Evolutionary conservation across 1,140 invertebrate species (phyloP), one percentile per base, ranked within the genome.

Genomic region (Sminthurides bifidus): DNA sequence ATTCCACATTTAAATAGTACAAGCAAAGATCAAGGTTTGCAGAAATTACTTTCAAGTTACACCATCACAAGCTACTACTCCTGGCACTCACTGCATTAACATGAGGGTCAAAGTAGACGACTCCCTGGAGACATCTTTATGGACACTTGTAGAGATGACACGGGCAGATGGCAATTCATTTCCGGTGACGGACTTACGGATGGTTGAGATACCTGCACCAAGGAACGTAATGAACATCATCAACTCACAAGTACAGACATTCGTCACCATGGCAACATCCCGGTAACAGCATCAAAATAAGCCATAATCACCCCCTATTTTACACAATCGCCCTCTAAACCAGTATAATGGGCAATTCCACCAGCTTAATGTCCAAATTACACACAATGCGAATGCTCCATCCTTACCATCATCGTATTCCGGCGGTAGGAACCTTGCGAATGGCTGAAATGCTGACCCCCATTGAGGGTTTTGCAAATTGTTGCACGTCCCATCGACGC

Each of bases 401-500:
- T 44, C n/a, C 14, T 35, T 53, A 85, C 84, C 84, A 70, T 92
- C 87, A 14, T 77, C 79, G 70, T 90, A 92, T 65, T 81, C 83
- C 1, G 88, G 79, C 6, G 81, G 81, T 14, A 93, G 65, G 0
- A 97, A 73, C 52, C 92, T 77, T 12, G 77, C 76, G 60, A 93
- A 88, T 0, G 89, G 81, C 14, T 78, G 84, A 66, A 82, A 81
- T 0, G 86, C 79, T 53, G 79, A 79, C 3, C 89, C 89, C 75
- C 80, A 80, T 0, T 73, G 75, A 0, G 85, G 81, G 63, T 81
- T 78, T 27, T 75, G 66, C 4, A 85, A 66, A 69, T 92, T 91
- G 68, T 92, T 93, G 67, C 89, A 93, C 0, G 84, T 81, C 0
- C 88, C 89, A 68, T 92, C 87, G 46, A 82, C 78, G 1, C 79